These are phyloP conservation scores for Archips xylosteana DNA, from an alignment of 2,888 invertebrate species.

Conservation along the genomic window DNA sequence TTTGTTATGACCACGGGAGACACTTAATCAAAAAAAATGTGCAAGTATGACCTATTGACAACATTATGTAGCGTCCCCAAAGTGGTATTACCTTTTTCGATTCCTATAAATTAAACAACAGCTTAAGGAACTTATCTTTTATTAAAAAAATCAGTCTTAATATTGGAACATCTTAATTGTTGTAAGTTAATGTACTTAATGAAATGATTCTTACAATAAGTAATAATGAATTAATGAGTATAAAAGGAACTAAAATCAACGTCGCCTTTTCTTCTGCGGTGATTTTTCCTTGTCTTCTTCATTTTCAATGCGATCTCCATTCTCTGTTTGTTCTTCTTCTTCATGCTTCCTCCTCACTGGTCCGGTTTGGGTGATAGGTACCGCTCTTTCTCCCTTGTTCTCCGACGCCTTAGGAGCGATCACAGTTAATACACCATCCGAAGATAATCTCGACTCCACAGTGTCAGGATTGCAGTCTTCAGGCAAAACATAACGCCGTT, in stretches of 20 bases:
- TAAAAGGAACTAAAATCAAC: conserved; percentile 47
- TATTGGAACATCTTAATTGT: not conserved
- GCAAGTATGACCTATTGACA: too few relatives aligned
- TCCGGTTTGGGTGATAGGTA: conserved; percentile 87
- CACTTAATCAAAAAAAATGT: too few relatives aligned
- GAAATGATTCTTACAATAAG: too few relatives aligned
- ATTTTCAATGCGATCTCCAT: conserved; percentile 32
- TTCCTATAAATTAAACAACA: too few relatives aligned
- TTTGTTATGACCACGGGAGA: too few relatives aligned
- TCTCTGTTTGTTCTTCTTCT: conserved; percentile 46
- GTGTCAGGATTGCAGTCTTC: conserved; percentile 89
- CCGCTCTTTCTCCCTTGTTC: conserved; percentile 75
- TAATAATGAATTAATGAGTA: too few relatives aligned
- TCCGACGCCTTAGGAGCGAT: conserved; percentile 82
- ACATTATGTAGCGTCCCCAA: too few relatives aligned
- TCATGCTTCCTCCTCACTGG: conserved; percentile 80
- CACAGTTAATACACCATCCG: conserved; percentile 90
- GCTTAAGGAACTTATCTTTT: too few relatives aligned
- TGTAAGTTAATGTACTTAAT: too few relatives aligned
- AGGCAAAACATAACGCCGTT: conserved; percentile 90
- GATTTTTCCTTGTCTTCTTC: conserved; percentile 50
- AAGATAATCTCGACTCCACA: conserved; percentile 89
- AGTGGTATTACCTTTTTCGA: too few relatives aligned
- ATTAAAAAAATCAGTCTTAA: conserved; percentile 26
- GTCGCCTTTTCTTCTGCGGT: conserved; percentile 72